Percentiles rank a stretch among this genome's conserved stretches.
Conservation (phyloP, 1,140 invertebrate species). For the Rhyzopertha dominica region DNA sequence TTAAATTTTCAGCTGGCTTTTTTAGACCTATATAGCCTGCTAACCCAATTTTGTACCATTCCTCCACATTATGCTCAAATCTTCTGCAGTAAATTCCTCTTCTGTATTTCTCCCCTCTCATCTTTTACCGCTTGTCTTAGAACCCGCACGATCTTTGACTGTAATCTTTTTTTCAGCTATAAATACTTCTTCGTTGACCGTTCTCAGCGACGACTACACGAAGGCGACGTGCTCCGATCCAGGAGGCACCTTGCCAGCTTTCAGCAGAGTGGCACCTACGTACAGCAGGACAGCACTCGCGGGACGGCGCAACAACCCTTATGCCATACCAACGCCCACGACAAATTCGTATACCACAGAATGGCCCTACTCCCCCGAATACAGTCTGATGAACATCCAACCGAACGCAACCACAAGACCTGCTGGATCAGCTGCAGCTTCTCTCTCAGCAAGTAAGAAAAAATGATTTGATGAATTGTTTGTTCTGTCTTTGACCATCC, state of each 20-base stretch:
- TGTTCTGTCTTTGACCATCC: no score
- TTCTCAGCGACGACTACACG: constrained; percentile 32
- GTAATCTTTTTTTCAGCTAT: constrained; percentile 27
- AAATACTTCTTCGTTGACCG: constrained; percentile 24
- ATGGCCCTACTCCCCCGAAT: constrained; percentile 8
- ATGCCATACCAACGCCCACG: constrained; percentile 21
- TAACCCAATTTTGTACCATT: no score
- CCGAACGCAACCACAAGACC: constrained; percentile 15
- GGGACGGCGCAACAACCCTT: constrained; percentile 19
- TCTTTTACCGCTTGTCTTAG: no score
- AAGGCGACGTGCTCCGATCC: constrained; percentile 27
- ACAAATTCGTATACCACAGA: constrained; percentile 20
- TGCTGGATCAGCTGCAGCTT: constrained; percentile 44
- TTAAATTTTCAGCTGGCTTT: no score
- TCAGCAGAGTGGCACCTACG: constrained; percentile 33
- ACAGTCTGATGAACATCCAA: constrained; percentile 15
- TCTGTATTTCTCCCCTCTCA: no score
- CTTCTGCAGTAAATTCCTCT: no score
- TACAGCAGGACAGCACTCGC: constrained; percentile 24
- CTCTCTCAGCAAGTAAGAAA: constrained; percentile 51
- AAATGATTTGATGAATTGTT: no score
- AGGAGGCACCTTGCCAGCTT: constrained; percentile 32
- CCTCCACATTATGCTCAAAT: no score
- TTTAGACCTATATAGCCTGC: no score
- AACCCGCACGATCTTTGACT: constrained; percentile 1